Evolutionary conservation across 2,113 vertebrate species (phyloP).

Genomic region (Phoenicopterus ruber): DNA sequence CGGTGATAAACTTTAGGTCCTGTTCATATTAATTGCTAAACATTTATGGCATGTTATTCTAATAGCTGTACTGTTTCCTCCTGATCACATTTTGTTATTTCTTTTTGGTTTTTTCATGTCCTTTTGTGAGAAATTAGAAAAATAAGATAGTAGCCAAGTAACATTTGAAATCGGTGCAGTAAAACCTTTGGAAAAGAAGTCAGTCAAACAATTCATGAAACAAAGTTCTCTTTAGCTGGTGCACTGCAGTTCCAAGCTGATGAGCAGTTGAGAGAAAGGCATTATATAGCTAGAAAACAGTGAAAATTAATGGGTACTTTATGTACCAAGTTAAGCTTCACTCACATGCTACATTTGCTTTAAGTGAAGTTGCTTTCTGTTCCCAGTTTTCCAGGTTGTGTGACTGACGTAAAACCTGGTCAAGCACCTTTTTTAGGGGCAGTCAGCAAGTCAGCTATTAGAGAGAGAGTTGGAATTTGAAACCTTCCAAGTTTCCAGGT

Average conservation of each 20-base stretch:
- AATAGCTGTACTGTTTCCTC: neutral
- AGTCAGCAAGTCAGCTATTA: neutral
- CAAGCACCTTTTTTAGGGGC: neutral
- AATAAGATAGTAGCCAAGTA: neutral
- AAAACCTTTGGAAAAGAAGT: neutral
- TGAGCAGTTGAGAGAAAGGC: neutral
- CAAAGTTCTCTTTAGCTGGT: neutral
- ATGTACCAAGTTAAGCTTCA: constrained; percentile 14
- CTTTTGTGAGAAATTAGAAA: neutral
- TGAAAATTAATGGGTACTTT: constrained; percentile 31
- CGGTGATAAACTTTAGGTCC: neutral
- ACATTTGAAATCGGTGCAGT: neutral
- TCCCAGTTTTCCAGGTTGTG: neutral
- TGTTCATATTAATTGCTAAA: neutral
- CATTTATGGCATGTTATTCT: neutral
- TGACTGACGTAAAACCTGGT: neutral
- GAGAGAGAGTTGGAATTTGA: neutral
- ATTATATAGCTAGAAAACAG: neutral
- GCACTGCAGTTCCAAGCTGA: neutral
- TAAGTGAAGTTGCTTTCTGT: constrained; percentile 8
- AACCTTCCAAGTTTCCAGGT: neutral
- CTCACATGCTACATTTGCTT: constrained; percentile 41
- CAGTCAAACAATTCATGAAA: neutral
- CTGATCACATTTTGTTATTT: neutral
- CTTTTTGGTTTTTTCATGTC: neutral